These are phyloP conservation scores for Matsumurasca onukii DNA, from an alignment of 1,140 invertebrate species.

Conservation along the genomic window DNA sequence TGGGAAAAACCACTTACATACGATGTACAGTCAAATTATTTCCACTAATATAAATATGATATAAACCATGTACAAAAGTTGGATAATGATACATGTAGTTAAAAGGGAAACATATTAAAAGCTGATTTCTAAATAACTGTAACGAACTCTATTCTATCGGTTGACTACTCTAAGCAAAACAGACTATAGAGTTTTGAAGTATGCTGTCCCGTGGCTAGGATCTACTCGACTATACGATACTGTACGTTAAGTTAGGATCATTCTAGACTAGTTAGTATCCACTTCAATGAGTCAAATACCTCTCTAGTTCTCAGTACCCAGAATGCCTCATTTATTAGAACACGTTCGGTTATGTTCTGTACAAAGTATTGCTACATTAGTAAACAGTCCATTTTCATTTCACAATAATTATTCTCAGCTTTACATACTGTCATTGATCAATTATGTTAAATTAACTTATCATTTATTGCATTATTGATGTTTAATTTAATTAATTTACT, in stretches of 20 bases:
- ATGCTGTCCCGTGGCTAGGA: background rate
- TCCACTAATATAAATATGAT: background rate
- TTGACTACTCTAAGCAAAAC: constrained; percentile 10
- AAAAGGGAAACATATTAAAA: constrained; percentile 1
- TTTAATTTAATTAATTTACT: no score
- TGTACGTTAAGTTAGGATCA: no score
- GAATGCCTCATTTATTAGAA: constrained; percentile 89
- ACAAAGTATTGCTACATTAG: constrained; percentile 28
- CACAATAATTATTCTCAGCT: no score
- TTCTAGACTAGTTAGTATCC: background rate
- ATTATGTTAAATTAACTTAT: no score
- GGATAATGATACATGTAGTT: background rate
- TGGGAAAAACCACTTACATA: no score
- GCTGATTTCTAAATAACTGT: constrained; percentile 6
- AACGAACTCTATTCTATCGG: background rate
- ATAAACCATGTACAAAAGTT: constrained; percentile 10
- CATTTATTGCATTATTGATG: no score
- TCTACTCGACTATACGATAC: no score
- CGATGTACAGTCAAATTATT: no score
- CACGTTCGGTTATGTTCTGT: constrained; percentile 92
- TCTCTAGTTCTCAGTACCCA: constrained; percentile 88
- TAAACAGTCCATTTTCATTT: background rate
- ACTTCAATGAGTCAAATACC: constrained; percentile 55
- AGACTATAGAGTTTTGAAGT: no score
- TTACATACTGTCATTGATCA: no score